These are phyloP conservation scores for Parotia lawesii DNA, from an alignment of 2,113 vertebrate genomes.

Conservation along the genomic window DNA sequence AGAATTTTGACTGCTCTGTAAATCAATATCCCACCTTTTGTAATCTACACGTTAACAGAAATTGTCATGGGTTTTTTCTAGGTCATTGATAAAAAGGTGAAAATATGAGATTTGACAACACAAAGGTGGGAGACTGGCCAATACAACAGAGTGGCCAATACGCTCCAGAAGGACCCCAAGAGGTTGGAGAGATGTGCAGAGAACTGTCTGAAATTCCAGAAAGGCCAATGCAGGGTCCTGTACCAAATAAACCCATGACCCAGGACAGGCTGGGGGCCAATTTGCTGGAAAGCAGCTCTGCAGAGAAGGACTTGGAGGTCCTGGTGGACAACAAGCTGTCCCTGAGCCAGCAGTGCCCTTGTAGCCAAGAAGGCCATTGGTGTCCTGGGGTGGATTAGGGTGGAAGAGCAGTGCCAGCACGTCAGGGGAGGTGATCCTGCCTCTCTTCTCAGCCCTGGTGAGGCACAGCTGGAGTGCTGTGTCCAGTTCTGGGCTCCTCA, in stretches of 20 bases:
- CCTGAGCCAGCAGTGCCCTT: background rate
- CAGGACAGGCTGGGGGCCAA: background rate
- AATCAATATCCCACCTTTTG: background rate
- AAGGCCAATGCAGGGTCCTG: background rate
- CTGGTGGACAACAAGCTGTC: background rate
- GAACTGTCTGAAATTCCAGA: background rate
- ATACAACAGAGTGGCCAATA: background rate
- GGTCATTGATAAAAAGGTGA: background rate
- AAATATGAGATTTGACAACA: background rate
- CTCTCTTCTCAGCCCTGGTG: background rate
- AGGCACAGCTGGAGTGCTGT: background rate
- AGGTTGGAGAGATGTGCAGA: background rate
- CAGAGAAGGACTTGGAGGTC: background rate
- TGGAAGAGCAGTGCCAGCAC: background rate
- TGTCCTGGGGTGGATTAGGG: background rate
- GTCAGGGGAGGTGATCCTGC: accelerated
- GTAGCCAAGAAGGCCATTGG: background rate
- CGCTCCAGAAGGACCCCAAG: accelerated
- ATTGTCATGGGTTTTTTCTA: background rate
- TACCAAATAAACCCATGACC: background rate
- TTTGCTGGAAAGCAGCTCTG: background rate
- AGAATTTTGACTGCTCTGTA: background rate
- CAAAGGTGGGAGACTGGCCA: background rate
- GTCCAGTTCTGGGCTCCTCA: background rate
- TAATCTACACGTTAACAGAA: background rate